Evolutionary conservation across 2,888 invertebrate genomes (phyloP), one percentile per base, ranked within the genome.

Genomic region (Capitulum mitella): DNA sequence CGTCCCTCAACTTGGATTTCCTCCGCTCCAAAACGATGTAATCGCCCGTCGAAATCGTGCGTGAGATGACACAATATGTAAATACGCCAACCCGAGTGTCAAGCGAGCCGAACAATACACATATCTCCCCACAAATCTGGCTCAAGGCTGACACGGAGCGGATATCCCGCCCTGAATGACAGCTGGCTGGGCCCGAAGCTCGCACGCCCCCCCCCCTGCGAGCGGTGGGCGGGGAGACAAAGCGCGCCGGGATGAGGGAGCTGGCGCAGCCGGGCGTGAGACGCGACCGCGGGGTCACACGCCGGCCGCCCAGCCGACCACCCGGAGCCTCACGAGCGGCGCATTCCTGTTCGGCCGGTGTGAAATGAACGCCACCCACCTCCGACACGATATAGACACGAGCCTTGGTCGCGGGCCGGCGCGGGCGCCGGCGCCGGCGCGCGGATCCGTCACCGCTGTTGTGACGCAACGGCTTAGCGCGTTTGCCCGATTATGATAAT

Each of bases 401-500:
- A 10, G 70, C 26, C 37, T 70, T 40, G 70, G 8, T 70, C 26
- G 70, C 37, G 37, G 8, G 5, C 8, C 37, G 70, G 10, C 70
- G 43, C 16, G n/a, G n/a, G n/a, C n/a, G n/a, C n/a, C n/a, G n/a
- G n/a, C n/a, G n/a, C n/a, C n/a, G n/a, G n/a, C 3, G 40, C 0
- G 64, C n/a, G 70, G 26, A 70, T 70, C 37, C 26, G 37, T 40
- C 70, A 70, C 40, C 26, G 22, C 26, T 70, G 70, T 70, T 70
- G 70, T 70, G 70, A 70, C 70, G 70, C 10, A 22, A 40, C 26
- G 26, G 70, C 37, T 29, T 37, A 29, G 29, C 70, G 26, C 70
- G 70, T 70, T 40, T 70, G 70, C 40, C 70, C 70, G 70, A 70
- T 70, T 70, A 70, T 70, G 70, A 22, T 70, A 70, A 70, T 70